These are phyloP conservation scores for Lamellibrachia satsuma DNA, from an alignment of 2,888 invertebrate genomes.

Conservation along the genomic window DNA sequence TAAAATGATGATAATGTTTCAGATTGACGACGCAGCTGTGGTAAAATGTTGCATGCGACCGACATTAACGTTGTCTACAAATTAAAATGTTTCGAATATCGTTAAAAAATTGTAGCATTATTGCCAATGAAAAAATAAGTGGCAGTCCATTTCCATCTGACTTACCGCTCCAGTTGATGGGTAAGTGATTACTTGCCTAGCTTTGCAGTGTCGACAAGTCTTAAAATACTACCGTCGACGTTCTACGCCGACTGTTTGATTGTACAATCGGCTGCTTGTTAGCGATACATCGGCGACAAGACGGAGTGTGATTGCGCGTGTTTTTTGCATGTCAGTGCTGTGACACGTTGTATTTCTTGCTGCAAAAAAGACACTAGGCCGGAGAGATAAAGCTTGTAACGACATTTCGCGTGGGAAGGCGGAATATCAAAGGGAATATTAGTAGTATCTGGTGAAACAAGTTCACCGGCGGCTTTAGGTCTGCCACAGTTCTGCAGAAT, in stretches of 20 bases:
- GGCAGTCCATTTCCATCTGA: background rate
- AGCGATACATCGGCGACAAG: background rate
- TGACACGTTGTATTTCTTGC: background rate
- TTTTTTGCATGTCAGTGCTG: background rate
- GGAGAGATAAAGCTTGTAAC: background rate
- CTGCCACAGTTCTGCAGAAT: background rate
- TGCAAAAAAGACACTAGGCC: background rate
- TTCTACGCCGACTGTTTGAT: background rate
- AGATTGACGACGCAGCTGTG: no score
- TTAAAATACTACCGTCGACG: background rate
- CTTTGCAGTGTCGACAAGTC: background rate
- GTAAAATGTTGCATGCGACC: no score
- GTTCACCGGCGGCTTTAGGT: background rate
- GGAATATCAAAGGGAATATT: background rate
- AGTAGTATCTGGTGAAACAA: background rate
- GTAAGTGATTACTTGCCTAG: background rate
- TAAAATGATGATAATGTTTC: no score
- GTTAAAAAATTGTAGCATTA: no score
- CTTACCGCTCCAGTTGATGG: background rate
- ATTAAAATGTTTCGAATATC: no score
- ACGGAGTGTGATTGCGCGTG: background rate
- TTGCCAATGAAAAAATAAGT: no score
- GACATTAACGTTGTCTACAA: no score
- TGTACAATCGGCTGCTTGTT: background rate
- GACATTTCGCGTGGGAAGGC: background rate